Evolutionary conservation across 2,113 vertebrate genomes (phyloP).

Genomic region (Origma solitaria): DNA sequence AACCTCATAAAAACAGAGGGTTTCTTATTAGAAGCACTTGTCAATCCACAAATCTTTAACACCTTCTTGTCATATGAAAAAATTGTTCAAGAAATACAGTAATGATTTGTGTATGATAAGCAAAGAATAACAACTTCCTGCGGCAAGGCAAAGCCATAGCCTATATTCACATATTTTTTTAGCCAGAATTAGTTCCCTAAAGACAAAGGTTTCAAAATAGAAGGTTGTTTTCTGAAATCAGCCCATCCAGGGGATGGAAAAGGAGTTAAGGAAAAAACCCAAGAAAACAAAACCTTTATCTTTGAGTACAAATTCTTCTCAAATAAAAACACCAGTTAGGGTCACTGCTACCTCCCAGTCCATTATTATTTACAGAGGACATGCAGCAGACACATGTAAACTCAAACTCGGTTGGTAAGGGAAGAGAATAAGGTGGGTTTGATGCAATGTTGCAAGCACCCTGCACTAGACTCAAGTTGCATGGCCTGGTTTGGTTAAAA

Average conservation of each 20-base stretch:
- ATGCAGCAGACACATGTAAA: neutral
- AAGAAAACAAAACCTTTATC: neutral
- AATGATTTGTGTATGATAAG: neutral
- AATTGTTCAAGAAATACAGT: neutral
- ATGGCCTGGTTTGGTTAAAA: neutral
- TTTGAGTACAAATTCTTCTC: neutral
- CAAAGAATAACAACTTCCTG: neutral
- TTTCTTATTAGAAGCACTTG: neutral
- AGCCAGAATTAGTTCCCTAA: neutral
- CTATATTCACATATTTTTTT: neutral
- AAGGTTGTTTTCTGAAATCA: neutral
- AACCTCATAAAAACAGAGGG: neutral
- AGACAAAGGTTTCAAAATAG: neutral
- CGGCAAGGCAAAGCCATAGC: neutral
- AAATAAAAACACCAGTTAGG: neutral
- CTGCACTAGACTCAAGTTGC: neutral
- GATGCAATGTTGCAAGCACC: neutral
- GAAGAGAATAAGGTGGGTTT: neutral
- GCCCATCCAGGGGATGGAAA: neutral
- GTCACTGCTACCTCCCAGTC: neutral
- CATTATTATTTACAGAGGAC: neutral
- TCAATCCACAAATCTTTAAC: neutral
- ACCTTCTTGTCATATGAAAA: neutral
- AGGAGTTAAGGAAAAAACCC: neutral
- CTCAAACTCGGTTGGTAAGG: neutral